A percentile compares a stretch with the other conserved stretches of the same genome.
These are phyloP conservation scores for Hydrotaea diabolus DNA, from an alignment of 2,888 invertebrate genomes.

Conservation along the genomic window DNA sequence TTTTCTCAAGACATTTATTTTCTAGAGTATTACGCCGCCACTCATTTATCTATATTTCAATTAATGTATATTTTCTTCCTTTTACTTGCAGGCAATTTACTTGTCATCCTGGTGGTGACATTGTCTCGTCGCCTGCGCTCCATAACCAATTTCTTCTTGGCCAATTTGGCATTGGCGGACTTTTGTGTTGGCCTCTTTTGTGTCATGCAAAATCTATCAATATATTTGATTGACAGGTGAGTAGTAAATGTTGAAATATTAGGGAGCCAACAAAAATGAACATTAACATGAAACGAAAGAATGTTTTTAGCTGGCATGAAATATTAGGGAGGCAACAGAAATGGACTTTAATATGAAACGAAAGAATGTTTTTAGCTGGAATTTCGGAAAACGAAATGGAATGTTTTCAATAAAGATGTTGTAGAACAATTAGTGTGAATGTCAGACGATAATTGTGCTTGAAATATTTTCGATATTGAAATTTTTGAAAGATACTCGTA, in stretches of 20 bases:
- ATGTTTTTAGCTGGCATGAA: no score
- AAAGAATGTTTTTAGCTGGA: no score
- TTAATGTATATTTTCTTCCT: conserved; percentile 28
- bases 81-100: conserved; percentile 88
- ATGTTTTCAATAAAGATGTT: no score
- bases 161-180: conserved; percentile 94
- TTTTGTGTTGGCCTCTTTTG: conserved; percentile 96
- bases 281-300: no score
- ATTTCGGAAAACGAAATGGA: no score
- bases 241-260: conserved; percentile 70
- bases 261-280: no score
- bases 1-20: background rate
- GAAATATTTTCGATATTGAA: no score
- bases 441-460: no score
- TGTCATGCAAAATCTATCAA: conserved; percentile 93
- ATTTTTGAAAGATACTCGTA: no score
- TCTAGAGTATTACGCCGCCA: background rate
- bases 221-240: conserved; percentile 89
- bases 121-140: conserved; percentile 91
- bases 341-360: no score
- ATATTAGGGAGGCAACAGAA: no score
- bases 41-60: background rate
- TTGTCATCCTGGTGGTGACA: conserved; percentile 93
- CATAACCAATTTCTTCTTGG: conserved; percentile 95
- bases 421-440: no score